Evolutionary conservation across 2,888 invertebrate species (phyloP), one percentile per base, ranked within the genome.

Genomic region (Spisula solida): DNA sequence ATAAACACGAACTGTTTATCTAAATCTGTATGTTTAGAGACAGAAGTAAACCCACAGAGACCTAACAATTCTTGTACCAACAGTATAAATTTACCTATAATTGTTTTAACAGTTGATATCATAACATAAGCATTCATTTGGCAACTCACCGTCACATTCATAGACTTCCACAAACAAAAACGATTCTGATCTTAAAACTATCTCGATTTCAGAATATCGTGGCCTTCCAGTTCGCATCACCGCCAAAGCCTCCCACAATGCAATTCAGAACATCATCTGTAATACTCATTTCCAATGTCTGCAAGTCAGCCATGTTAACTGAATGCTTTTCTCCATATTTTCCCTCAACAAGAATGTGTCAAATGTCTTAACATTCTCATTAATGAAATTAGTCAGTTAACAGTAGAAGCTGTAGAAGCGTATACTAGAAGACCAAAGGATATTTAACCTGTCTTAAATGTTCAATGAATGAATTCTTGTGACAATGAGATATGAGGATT

Each of bases 81-180:
- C 51, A 70, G 75, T 86, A 86, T 86, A 86, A 70, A 25, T 66
- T 81, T 86, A 81, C 81, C 1, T n/a, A 5, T 86, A 81, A 86
- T 81, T 29, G 20, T 12, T 41, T 70, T 81, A 81, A 66, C 86
- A 86, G 81, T 81, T 81, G 51, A 86, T 81, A 60, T 70, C 18
- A 31, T 48, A 48, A 29, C 48, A 81, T 75, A 41, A 16, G 51
- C 41, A 86, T 70, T 81, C 48, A 81, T 51, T 70, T 75, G n/a
- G 31, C 29, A 47, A 25, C 8, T 31, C 51, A 41, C 41, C 41
- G 41, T 25, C 83, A 20, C 41, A 25, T 31, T 41, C n/a, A 83
- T 83, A 83, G n/a, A 31, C 31, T 12, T 34, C 75, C 34, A n/a
- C 51, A 83, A 31, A 75, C 81, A 48, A 81, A 81, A 25, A 51